Percentiles rank a stretch among this genome's conserved stretches.
Evolutionary conservation across 2,888 invertebrate genomes (phyloP).

Genomic region (Scelioninae gen. 1): DNA sequence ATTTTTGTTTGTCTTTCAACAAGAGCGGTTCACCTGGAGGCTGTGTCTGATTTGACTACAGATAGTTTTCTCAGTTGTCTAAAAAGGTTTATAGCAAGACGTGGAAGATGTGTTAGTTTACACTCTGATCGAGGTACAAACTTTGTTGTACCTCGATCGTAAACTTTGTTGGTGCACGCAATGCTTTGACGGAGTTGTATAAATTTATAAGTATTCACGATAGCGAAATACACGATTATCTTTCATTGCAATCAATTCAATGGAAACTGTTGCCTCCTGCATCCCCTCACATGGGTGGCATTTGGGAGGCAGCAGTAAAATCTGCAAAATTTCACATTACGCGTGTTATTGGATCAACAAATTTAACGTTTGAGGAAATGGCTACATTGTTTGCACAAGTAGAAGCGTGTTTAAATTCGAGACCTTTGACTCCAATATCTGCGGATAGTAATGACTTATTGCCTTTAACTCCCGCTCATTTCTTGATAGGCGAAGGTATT

Average conservation of each 20-base stretch:
- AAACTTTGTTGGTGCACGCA: constrained; percentile 61
- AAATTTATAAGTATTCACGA: neutral
- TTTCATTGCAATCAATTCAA: neutral
- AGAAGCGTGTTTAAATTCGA: constrained; percentile 10
- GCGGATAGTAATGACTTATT: neutral
- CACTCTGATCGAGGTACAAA: constrained; percentile 26
- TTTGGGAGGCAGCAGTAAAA: constrained; percentile 44
- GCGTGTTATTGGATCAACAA: neutral
- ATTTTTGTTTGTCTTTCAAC: constrained; percentile 15
- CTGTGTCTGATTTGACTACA: constrained; percentile 4
- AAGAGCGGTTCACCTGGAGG: constrained; percentile 7
- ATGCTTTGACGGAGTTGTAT: neutral
- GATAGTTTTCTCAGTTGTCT: constrained; percentile 6
- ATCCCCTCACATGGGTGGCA: constrained; percentile 47
- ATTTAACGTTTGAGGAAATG: constrained; percentile 14
- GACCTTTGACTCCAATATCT: neutral
- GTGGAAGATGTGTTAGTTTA: neutral
- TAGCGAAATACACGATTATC: neutral
- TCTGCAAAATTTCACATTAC: constrained; percentile 69
- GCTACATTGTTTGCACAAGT: neutral
- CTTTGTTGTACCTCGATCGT: too few relatives aligned
- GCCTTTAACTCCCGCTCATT: neutral
- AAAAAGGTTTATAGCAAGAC: constrained; percentile 2
- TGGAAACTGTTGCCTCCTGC: constrained; percentile 1
- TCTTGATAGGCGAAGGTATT: constrained; percentile 2